Evolutionary conservation across 1,140 invertebrate genomes (phyloP), one percentile per base, ranked within the genome.

Genomic region (Drosophila erecta): DNA sequence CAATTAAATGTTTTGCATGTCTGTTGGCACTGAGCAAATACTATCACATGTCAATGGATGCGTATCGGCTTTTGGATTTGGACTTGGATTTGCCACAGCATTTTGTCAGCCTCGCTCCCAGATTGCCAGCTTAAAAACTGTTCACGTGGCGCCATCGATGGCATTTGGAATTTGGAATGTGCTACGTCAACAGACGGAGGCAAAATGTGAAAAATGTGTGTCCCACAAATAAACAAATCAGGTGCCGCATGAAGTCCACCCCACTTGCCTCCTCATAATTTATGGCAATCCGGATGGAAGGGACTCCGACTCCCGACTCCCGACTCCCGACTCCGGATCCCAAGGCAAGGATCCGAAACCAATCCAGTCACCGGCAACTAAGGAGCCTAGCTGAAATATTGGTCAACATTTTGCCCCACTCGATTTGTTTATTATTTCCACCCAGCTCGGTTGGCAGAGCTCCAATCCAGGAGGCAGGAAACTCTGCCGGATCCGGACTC

Each of bases 171-270:
- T 57, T 41, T 67, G 62, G 57, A 64, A 60, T 72, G 46, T 73
- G 67, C 66, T 53, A 50, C 59, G 73, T 73, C 47, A 51, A 58
- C 72, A 53, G 79, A 64, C 53, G 58, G 57, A 60, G 30, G 30
- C 30, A 30, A 64, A 70, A 74, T 83, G 69, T 78, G 70, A 83
- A 80, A 77, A 78, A 81, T 79, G 54, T 81, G 65, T 47, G 50
- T 43, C 1, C 54, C 60, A 65, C 78, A 81, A 87, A 86, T 87
- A 86, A 81, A 81, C 78, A 87, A 87, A 79, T 81, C 81, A 86
- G 83, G 51, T 87, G 79, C 74, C 59, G 51, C 20, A 7, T 58
- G 37, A 35, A 38, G 51, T 33, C 49, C 41, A 11, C 15, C 46
- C 67, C 74, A 74, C 69, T 79, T 40, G 69, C 57, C 66, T 65